These are phyloP conservation scores for Byasa hedistus DNA, from an alignment of 2,888 invertebrate species.

Conservation along the genomic window DNA sequence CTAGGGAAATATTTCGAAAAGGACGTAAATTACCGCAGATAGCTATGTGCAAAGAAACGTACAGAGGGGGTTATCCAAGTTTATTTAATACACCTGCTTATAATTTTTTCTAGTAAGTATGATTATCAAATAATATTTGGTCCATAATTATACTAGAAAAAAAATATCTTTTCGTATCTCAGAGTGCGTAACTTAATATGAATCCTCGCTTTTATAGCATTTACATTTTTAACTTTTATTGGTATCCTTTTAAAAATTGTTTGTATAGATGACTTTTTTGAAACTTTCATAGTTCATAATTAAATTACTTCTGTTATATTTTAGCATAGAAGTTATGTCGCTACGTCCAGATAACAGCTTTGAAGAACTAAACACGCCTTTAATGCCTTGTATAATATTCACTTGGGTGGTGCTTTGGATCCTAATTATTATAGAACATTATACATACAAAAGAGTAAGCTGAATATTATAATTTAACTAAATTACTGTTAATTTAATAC, in stretches of 20 bases:
- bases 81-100: conserved; percentile 60
- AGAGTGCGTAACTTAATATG: too few relatives aligned
- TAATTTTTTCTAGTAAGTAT: conserved; percentile 70
- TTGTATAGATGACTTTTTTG: too few relatives aligned
- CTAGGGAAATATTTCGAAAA: conserved; percentile 23
- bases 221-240: neutral
- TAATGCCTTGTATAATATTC: conserved; percentile 44
- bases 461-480: neutral
- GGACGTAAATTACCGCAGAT: conserved; percentile 37
- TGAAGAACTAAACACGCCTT: conserved; percentile 45
- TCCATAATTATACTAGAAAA: too few relatives aligned
- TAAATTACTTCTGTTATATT: conserved; percentile 8
- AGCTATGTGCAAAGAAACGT: conserved; percentile 57
- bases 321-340: conserved; percentile 60
- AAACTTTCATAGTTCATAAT: neutral
- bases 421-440: conserved; percentile 52
- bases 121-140: neutral
- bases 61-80: conserved; percentile 51
- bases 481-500: neutral
- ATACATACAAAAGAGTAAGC: conserved; percentile 55
- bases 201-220: too few relatives aligned
- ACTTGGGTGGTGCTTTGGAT: conserved; percentile 59
- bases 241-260: neutral
- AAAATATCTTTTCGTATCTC: too few relatives aligned
- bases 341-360: conserved; percentile 46